A percentile compares a stretch with the other conserved stretches of the same genome.
phyloP scores from a whole-genome alignment of 2,113 vertebrate genomes.

The Oncorhynchus keta region DNA sequence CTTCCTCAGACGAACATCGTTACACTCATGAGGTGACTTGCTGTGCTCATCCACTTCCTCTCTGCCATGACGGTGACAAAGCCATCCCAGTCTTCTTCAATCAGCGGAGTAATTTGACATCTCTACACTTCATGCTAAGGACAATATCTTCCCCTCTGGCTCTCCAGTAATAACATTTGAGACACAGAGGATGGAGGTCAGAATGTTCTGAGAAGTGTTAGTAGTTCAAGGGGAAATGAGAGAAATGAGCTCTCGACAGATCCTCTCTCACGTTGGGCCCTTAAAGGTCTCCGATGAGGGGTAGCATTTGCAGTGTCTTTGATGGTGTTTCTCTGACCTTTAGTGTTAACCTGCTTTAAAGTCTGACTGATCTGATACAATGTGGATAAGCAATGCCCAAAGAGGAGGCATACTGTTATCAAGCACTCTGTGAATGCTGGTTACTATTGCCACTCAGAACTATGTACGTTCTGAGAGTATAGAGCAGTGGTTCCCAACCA shows the following conservation, averaged over 20 bases:
- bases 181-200: not conserved
- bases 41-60: not conserved
- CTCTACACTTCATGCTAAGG: not conserved
- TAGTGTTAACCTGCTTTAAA: not conserved
- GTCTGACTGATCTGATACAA: not conserved
- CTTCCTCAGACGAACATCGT: too few species aligned
- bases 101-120: constrained; percentile 13
- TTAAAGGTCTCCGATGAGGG: not conserved
- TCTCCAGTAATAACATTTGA: not conserved
- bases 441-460: too few species aligned
- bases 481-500: too few species aligned
- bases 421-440: too few species aligned
- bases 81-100: constrained; percentile 18
- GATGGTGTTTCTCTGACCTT: constrained; percentile 9
- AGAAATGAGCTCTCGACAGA: not conserved
- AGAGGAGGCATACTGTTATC: not conserved
- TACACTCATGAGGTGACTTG: not conserved
- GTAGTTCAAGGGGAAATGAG: constrained; percentile 3
- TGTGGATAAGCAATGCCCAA: not conserved
- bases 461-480: too few species aligned
- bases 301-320: constrained; percentile 8
- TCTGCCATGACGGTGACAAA: constrained; percentile 14
- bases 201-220: not conserved
- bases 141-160: not conserved
- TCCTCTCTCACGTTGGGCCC: not conserved